A percentile compares a stretch with the other conserved stretches of the same genome.
These are phyloP conservation scores for Carterocephalus palaemon DNA, from an alignment of 2,888 invertebrate genomes.

Conservation along the genomic window DNA sequence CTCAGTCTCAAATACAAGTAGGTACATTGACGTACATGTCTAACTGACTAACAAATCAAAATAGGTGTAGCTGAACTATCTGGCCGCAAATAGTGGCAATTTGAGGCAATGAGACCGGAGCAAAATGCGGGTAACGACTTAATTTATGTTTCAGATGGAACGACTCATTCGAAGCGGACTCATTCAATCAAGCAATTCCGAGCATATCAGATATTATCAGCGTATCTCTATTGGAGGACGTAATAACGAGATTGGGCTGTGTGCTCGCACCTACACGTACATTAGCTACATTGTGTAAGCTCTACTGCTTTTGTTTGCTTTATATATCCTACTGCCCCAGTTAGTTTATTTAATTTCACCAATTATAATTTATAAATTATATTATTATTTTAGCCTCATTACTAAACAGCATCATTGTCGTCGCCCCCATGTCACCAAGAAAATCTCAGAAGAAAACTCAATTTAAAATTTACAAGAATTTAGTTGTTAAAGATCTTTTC, in stretches of 20 bases:
- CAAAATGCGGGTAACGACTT: constrained; percentile 21
- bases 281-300: background rate
- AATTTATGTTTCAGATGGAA: constrained; percentile 16
- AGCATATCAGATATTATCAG: constrained; percentile 13
- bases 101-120: constrained; percentile 17
- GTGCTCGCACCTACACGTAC: background rate
- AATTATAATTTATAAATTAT: too few relatives aligned
- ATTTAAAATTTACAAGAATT: too few relatives aligned
- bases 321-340: too few relatives aligned
- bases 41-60: constrained; percentile 17
- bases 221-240: constrained; percentile 1
- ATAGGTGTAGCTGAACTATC: constrained; percentile 12
- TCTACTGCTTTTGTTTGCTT: background rate
- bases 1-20: too few relatives aligned
- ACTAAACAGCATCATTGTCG: too few relatives aligned
- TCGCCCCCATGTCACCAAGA: too few relatives aligned
- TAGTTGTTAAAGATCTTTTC: too few relatives aligned
- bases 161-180: constrained; percentile 1
- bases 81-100: constrained; percentile 2
- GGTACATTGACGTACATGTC: background rate
- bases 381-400: too few relatives aligned
- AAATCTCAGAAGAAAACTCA: too few relatives aligned
- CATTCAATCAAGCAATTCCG: constrained; percentile 15
- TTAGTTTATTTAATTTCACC: too few relatives aligned
- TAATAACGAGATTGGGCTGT: constrained; percentile 4